Conservation (phyloP, 2,888 invertebrate species). For the Leucophenga montana region DNA sequence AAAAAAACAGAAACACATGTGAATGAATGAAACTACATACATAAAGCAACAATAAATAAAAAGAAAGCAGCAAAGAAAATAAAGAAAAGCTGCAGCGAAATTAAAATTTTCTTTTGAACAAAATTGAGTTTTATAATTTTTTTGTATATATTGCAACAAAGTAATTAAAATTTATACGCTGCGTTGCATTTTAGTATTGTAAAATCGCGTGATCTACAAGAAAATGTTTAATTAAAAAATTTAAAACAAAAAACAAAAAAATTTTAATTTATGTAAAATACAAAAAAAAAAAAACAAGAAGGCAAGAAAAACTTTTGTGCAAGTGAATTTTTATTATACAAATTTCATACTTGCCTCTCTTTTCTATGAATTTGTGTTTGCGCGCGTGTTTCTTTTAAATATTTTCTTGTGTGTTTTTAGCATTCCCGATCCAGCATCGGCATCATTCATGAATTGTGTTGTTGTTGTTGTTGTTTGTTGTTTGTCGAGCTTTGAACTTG, state of each 20-base stretch:
- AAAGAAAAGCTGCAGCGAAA: background rate
- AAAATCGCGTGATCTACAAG: conserved; percentile 21
- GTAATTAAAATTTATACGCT: background rate
- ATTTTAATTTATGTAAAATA: conserved; percentile 17
- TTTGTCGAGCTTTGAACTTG: conserved; percentile 37
- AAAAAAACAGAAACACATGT: background rate
- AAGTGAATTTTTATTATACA: conserved; percentile 8
- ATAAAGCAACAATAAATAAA: too few relatives aligned
- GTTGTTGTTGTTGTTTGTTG: conserved; percentile 42
- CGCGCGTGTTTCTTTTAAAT: background rate
- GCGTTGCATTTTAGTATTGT: too few relatives aligned
- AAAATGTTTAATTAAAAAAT: background rate
- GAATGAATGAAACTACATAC: too few relatives aligned
- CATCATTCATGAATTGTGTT: conserved; percentile 52
- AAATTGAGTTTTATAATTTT: background rate
- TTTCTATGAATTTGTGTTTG: too few relatives aligned
- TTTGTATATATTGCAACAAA: background rate
- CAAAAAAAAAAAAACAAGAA: conserved; percentile 1
- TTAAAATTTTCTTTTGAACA: too few relatives aligned
- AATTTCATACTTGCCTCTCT: background rate
- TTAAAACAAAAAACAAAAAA: too few relatives aligned
- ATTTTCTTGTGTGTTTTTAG: conserved; percentile 15
- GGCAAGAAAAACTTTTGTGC: background rate
- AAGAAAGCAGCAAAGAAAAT: background rate
- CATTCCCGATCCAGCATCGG: conserved; percentile 1